A percentile compares a stretch with the other conserved stretches of the same genome.
Evolutionary conservation across 2,113 vertebrate genomes (phyloP).

Genomic region (Tachysurus fulvidraco): DNA sequence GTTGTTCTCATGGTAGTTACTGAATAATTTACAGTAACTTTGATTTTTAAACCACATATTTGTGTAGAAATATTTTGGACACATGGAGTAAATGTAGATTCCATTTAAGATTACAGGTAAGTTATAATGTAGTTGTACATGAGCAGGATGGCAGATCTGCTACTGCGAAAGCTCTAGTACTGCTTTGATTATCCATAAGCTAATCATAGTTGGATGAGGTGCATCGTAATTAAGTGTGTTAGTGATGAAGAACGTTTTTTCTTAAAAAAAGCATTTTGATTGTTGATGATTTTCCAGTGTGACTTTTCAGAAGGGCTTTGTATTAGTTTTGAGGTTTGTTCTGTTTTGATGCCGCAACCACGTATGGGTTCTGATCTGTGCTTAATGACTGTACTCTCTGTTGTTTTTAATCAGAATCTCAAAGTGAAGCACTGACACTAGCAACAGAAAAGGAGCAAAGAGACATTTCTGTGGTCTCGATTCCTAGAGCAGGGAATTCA

Average conservation of each 20-base stretch:
- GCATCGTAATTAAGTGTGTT: constrained; percentile 15
- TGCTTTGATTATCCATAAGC: not conserved
- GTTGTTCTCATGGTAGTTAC: not conserved
- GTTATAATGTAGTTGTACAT: not conserved
- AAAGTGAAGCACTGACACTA: not conserved
- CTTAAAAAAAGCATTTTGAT: not conserved
- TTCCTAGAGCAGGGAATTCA: not conserved
- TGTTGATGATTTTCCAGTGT: constrained; percentile 27
- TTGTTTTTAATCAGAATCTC: constrained; percentile 22
- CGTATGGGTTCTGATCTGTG: constrained; percentile 22
- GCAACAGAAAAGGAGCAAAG: not conserved
- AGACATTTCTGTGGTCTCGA: not conserved
- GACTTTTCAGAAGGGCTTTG: constrained; percentile 28
- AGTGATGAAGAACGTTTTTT: not conserved
- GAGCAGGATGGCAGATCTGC: not conserved
- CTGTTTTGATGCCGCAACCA: constrained; percentile 33
- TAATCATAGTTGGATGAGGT: constrained; percentile 3
- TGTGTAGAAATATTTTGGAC: not conserved
- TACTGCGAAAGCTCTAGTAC: not conserved
- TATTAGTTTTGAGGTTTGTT: constrained; percentile 35
- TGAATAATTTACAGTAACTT: not conserved
- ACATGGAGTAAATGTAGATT: not conserved
- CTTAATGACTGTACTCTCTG: constrained; percentile 24
- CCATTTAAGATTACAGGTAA: not conserved
- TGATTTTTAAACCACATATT: not conserved